Base-by-base conservation (phyloP, 2,113 vertebrate species). In the Spermophilus dauricus region DNA sequence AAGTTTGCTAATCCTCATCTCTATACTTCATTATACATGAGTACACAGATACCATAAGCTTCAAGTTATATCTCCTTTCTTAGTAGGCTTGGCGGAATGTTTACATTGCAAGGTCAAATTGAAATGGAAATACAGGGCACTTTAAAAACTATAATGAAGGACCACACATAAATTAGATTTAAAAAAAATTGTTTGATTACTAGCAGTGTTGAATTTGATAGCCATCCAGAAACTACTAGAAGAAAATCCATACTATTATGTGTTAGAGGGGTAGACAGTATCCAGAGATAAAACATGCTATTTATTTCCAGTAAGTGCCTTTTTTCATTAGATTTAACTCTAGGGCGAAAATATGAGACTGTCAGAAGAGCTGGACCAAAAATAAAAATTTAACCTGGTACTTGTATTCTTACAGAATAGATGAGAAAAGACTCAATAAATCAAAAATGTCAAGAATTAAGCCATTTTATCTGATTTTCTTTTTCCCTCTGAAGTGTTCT, bases 311-410 rank as follows among this genome's bases (percentile, higher is more conserved):
- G 5, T 65, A 76, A 96, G 37, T 78, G 16, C 56, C 13, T 65
- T 73, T 45, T 96, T 58, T 42, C 78, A 58, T 94, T 82, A 93
- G 53, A 86, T 80, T 95, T 91, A 95, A 86, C 39, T 82, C 39
- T 84, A 63, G 16, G 42, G 20, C 53, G 73, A 17, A 94, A 75
- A 20, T 69, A 58, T 61, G 70, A 81, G 37, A 24, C 51, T 87
- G 45, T 69, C 48, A 96, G 76, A 96, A 26, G 95, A 94, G 90
- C 11, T 0, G 56, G 39, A 80, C 7, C 7, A 80, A 61, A 96
- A 95, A 34, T 53, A 96, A 88, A 94, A 94, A 87, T 45, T 67
- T 75, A 92, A 56, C 53, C 77, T 58, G 22, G 16, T 5, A 8
- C 8, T 56, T 65, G 30, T 63, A 45, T 42, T 91, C 92, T 89